Percentiles rank a stretch among this genome's conserved stretches.
phyloP scores from a whole-genome alignment of 1,140 invertebrate genomes.

The Achroia grisella region DNA sequence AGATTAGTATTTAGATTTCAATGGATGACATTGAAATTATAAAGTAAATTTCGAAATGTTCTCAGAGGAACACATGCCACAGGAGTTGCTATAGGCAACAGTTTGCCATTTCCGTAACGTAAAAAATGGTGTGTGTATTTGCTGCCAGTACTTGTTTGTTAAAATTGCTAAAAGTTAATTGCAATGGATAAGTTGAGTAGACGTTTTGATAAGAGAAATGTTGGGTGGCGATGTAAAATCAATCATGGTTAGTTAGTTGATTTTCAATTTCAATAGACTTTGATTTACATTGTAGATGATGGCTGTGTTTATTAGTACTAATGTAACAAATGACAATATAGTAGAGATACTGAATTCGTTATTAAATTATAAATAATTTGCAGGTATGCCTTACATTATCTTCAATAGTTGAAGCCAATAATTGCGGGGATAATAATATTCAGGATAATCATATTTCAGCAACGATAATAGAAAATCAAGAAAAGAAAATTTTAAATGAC shows the following conservation, averaged over 20 bases:
- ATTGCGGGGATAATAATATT: not conserved
- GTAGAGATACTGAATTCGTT: not conserved
- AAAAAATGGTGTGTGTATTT: too few relatives aligned
- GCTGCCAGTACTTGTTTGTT: not conserved
- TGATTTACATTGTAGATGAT: too few relatives aligned
- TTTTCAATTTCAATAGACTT: constrained; percentile 3
- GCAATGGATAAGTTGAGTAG: not conserved
- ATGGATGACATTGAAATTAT: too few relatives aligned
- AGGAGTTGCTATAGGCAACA: too few relatives aligned
- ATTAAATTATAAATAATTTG: not conserved
- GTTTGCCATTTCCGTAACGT: too few relatives aligned
- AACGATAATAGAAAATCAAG: not conserved
- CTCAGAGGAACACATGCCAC: too few relatives aligned
- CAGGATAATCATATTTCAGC: not conserved
- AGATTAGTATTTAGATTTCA: too few relatives aligned
- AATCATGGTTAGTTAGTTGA: constrained; percentile 33
- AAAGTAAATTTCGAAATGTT: too few relatives aligned
- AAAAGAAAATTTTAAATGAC: not conserved
- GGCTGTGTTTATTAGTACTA: too few relatives aligned
- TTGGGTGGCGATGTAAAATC: constrained; percentile 17
- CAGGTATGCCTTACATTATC: constrained; percentile 5
- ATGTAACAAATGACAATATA: too few relatives aligned
- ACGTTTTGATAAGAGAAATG: constrained; percentile 40
- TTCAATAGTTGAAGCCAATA: not conserved
- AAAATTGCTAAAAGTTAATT: constrained; percentile 3